Conservation (phyloP, 2,888 invertebrate genomes). For the Sarcophaga caerulescens region DNA sequence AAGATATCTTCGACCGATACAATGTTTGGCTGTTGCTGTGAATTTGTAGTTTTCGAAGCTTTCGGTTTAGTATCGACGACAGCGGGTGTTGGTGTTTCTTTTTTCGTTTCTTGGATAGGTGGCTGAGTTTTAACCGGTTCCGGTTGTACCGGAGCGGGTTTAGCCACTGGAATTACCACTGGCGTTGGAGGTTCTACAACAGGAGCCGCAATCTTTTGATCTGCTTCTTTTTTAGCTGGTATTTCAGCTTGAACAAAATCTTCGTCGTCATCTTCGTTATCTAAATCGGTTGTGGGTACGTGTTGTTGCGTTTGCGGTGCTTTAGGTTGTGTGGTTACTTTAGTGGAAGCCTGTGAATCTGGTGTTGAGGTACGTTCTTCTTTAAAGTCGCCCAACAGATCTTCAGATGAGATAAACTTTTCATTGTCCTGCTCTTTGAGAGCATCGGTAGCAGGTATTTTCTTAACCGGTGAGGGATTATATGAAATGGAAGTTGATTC, state of each 20-base stretch:
- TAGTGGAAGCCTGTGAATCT: conserved; percentile 68
- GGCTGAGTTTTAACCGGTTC: conserved; percentile 67
- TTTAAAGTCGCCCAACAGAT: conserved; percentile 79
- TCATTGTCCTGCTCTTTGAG: conserved; percentile 80
- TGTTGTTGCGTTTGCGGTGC: conserved; percentile 6
- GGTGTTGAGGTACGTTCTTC: conserved; percentile 76
- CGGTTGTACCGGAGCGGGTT: conserved; percentile 62
- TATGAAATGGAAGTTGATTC: conserved; percentile 79
- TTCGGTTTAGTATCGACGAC: conserved; percentile 65
- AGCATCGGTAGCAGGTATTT: conserved; percentile 76
- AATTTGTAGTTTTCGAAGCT: conserved; percentile 42
- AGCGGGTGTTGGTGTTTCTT: conserved; percentile 43
- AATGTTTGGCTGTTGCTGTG: conserved; percentile 76
- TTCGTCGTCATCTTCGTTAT: conserved; percentile 73
- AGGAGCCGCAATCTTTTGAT: conserved; percentile 39
- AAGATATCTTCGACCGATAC: conserved; percentile 84
- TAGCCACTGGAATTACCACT: conserved; percentile 49
- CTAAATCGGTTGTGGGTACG: conserved; percentile 75
- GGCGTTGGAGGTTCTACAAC: conserved; percentile 62
- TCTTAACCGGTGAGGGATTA: conserved; percentile 79
- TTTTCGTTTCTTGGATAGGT: conserved; percentile 57
- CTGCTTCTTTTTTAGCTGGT: conserved; percentile 23
- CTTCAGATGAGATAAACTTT: conserved; percentile 81
- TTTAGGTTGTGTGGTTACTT: conserved; percentile 35
- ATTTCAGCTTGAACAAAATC: conserved; percentile 67